Evolutionary conservation across 2,888 invertebrate genomes (phyloP).

Genomic region (Phytoseiulus persimilis): DNA sequence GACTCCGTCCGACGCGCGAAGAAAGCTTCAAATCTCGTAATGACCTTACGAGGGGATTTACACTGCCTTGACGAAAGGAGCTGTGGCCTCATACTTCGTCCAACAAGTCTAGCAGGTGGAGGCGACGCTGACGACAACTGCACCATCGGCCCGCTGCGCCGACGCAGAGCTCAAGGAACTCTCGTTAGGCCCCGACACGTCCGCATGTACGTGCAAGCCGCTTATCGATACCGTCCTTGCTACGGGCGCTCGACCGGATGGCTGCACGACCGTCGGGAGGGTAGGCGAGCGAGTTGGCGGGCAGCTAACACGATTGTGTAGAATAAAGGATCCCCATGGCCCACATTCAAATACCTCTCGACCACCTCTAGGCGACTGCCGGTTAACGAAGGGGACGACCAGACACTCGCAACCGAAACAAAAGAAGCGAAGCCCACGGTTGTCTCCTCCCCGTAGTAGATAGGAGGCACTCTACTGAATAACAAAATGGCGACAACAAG

Average conservation of each 20-base stretch:
- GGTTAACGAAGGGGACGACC: background rate
- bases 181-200: background rate
- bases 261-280: background rate
- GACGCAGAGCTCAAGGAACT: background rate
- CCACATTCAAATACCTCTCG: background rate
- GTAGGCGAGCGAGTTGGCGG: background rate
- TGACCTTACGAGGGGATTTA: background rate
- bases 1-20: background rate
- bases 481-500: background rate
- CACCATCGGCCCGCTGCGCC: background rate
- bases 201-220: background rate
- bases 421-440: background rate
- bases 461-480: no score
- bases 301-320: background rate
- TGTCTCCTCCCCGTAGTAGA: no score
- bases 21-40: background rate
- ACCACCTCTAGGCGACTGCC: background rate
- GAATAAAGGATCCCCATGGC: background rate
- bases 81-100: background rate
- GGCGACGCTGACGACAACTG: background rate
- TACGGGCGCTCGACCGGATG: background rate
- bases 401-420: background rate
- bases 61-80: background rate
- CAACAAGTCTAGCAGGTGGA: background rate
- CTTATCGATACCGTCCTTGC: background rate